Evolutionary conservation across 2,888 invertebrate species (phyloP).

Genomic region (Clusia tigrina): DNA sequence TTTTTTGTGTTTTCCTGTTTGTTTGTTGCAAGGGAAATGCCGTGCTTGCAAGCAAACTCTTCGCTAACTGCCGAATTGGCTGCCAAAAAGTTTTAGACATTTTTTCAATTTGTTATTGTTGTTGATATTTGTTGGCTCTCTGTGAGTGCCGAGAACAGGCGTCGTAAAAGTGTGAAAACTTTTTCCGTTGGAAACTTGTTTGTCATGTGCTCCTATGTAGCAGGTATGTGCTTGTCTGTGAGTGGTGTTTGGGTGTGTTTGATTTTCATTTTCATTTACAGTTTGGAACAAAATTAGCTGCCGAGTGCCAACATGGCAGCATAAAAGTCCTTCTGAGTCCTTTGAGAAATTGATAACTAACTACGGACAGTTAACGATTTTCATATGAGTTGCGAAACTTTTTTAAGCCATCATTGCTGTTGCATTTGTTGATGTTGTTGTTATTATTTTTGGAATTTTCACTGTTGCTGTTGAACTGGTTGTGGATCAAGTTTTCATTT

Average conservation of each 20-base stretch:
- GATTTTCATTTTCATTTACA: not conserved
- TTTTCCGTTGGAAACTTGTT: not conserved
- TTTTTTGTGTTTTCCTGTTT: no score
- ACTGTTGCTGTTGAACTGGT: not conserved
- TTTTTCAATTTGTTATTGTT: not conserved
- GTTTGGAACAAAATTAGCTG: conserved; percentile 20
- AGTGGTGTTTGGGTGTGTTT: not conserved
- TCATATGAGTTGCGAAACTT: conserved; percentile 3
- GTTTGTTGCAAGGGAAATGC: no score
- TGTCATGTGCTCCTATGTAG: not conserved
- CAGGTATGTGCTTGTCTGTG: no score
- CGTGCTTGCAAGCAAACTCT: not conserved
- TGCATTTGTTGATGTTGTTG: not conserved
- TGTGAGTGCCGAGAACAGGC: not conserved
- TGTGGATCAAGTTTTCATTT: not conserved
- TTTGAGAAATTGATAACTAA: conserved; percentile 18
- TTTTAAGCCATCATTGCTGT: not conserved
- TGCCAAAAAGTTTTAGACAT: conserved; percentile 8
- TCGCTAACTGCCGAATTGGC: conserved; percentile 8
- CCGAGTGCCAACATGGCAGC: conserved; percentile 16
- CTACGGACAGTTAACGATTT: conserved; percentile 13
- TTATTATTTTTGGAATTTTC: not conserved
- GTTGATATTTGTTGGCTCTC: not conserved
- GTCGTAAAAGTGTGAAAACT: conserved; percentile 16
- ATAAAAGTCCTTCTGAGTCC: conserved; percentile 12